A percentile compares a stretch with the other conserved stretches of the same genome.
phyloP scores from a whole-genome alignment of 64 coral and sea anemone genomes.

The Platygyra sinensis region DNA sequence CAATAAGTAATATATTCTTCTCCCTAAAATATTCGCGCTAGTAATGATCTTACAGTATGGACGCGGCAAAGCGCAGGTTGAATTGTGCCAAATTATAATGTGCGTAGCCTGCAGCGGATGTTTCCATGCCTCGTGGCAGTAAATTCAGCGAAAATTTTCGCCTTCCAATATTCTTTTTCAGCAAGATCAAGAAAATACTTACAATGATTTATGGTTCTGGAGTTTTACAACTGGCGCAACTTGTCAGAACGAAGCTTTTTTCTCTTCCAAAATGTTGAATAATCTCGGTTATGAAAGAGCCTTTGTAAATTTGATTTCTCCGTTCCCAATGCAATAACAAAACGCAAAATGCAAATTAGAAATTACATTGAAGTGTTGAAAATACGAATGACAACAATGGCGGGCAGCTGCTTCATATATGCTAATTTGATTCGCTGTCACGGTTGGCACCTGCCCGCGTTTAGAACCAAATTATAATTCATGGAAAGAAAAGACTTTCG shows the following conservation, averaged over 20 bases:
- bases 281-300: conserved; percentile 19
- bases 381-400: not conserved
- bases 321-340: not conserved
- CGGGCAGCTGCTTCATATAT: conserved; percentile 16
- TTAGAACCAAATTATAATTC: too few species aligned
- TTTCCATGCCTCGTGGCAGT: not conserved
- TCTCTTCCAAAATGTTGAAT: not conserved
- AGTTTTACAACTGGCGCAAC: not conserved
- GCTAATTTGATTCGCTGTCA: conserved; percentile 47
- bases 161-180: not conserved
- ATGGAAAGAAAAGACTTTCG: too few species aligned
- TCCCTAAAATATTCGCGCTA: conserved; percentile 15
- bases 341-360: conserved; percentile 36
- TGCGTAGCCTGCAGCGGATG: not conserved
- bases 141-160: not conserved
- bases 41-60: conserved; percentile 4
- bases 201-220: conserved; percentile 19
- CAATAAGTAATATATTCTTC: conserved; percentile 31
- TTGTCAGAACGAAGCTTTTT: not conserved
- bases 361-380: not conserved
- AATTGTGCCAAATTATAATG: not conserved
- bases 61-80: not conserved
- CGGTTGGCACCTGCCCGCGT: not conserved
- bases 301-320: conserved; percentile 46
- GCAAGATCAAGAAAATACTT: conserved; percentile 6